A percentile compares a stretch with the other conserved stretches of the same genome.
phyloP scores from a whole-genome alignment of 2,113 vertebrate species.

The Geococcyx californianus region DNA sequence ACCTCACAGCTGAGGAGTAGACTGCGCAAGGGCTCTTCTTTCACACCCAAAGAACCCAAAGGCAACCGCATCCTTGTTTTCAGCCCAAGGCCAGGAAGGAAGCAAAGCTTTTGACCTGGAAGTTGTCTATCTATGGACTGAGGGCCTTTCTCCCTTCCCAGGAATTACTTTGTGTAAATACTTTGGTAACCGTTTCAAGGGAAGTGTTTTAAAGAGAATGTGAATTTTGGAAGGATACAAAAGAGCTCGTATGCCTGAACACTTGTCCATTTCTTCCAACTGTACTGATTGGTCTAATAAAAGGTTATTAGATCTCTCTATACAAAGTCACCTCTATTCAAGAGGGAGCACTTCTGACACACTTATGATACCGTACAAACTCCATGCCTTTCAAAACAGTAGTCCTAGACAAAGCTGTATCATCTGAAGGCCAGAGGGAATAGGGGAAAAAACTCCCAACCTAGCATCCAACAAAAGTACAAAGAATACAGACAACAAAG shows the following conservation, averaged over 20 bases:
- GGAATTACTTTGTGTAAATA: background rate
- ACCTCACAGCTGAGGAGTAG: too few relatives aligned
- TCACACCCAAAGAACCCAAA: background rate
- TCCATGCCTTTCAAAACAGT: background rate
- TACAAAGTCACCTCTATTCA: background rate
- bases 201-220: background rate
- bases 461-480: background rate
- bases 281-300: background rate
- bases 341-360: background rate
- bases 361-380: background rate
- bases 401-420: slow-evolving; percentile 9
- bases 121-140: background rate
- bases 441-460: background rate
- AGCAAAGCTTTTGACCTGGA: background rate
- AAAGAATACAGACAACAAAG: slow-evolving; percentile 20
- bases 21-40: background rate
- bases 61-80: background rate
- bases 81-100: background rate
- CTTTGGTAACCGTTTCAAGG: background rate
- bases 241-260: background rate
- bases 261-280: background rate
- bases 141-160: background rate
- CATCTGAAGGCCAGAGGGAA: background rate
- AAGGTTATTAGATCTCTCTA: slow-evolving; percentile 34
- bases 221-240: slow-evolving; percentile 14